Base-by-base conservation (phyloP, 2,888 invertebrate species). In the Hypercompe scribonia region DNA sequence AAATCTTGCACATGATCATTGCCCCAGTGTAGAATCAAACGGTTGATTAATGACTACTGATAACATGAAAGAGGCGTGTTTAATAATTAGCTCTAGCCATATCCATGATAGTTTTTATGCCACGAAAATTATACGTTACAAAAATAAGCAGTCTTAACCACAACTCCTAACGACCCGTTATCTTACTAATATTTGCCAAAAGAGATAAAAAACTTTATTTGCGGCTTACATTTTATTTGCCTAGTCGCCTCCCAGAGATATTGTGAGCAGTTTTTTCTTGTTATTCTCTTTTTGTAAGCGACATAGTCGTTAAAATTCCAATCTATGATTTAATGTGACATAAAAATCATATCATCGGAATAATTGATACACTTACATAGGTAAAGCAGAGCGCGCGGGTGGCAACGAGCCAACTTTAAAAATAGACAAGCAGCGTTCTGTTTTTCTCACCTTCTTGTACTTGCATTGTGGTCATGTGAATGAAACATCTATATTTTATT, bases 391-490 rank as follows among this genome's bases (percentile, higher is more conserved):
- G 86, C 82, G 84, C 84, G 87, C 88, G 76, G 61, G 85, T 94
- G 94, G 95, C 91, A 80, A 73, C 71, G 75, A 84, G 94, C 95
- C 95, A 95, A 92, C 68, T 89, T 88, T 89, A 79, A 87, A 93
- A 94, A 93, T 94, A 94, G 92, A 86, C 76, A 78, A 82, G 84
- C 82, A 85, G 87, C 86, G 86, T 88, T 89, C 88, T 88, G 92
- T 90, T 91, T 90, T 90, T 91, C 90, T 89, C 93, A 93, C 93
- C 93, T 93, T 89, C 90, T 86, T 87, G 86, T 82, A 86, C 88
- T 84, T 90, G 89, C 86, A 92, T 89, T 91, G 90, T 91, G 92
- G 90, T 93, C 94, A 93, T 90, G 92, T 93, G 93, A 84, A 79
- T 66, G 54, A 71, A 80, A 76, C 76, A 80, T 80, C 72, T 78